Base-by-base conservation (phyloP, 2,113 vertebrate genomes). In the Progne subis region DNA sequence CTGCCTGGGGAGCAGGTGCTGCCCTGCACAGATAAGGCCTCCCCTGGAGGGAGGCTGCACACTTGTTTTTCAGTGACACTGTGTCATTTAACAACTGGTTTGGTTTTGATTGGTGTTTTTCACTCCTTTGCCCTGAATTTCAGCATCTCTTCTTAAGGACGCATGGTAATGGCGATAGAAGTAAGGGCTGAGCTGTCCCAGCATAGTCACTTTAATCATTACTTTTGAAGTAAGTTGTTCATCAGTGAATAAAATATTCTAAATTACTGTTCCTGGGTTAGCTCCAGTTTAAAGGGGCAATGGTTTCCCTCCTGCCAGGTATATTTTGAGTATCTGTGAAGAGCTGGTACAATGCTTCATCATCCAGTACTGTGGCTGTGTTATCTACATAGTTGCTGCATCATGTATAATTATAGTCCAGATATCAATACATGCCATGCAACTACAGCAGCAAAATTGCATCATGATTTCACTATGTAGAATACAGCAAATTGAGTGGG, bases 1-100 rank as follows among this genome's bases (percentile, higher is more conserved):
- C 39, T n/a, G 6, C 23, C 14, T 1, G 8, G 46, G 52, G 19
- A 29, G 12, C 8, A 37, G 20, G 26, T 19, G 2, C 12, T 28
- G 15, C 11, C 69, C 55, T 69, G 14, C 16, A 6, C 26, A 34
- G 5, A 1, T 20, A 11, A 68, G 24, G 37, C 31, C 31, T 69
- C 8, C 3, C 19, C 24, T 64, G 37, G 12, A 37, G 43, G 59
- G 18, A 67, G 31, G 21, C 34, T 49, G 43, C 34, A 69, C 1
- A 0, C 19, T 37, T 39, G 1, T 12, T 78, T 68, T 81, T 19
- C 9, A 60, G 2, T 11, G 17, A n/a, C 67, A 28, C 3, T 1
- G 1, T 13, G 11, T 17, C 72, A 6, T 26, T 79, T 57, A 4
- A 21, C 8, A 65, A 17, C 14, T 39, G 19, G 4, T 34, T 86